phyloP scores from a whole-genome alignment of 2,888 invertebrate species.

The Keiferia lycopersicella region DNA sequence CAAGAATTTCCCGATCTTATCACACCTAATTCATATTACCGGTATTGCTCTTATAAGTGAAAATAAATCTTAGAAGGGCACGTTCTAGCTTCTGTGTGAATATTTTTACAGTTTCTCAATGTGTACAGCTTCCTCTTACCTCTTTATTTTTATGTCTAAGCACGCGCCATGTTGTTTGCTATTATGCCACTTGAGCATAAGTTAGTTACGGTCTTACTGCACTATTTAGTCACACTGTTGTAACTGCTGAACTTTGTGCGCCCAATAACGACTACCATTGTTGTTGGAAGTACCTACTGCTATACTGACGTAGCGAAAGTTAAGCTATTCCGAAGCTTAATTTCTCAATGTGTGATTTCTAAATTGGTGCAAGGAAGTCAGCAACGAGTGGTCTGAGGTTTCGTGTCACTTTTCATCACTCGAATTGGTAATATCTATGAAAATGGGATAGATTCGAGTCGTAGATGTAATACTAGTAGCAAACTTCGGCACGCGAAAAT shows the following conservation, averaged over 20 bases:
- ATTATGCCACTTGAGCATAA: slow-evolving; percentile 22
- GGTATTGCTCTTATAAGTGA: too few species aligned
- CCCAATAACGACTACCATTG: slow-evolving; percentile 6
- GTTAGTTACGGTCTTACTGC: slow-evolving; percentile 17
- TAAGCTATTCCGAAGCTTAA: not conserved
- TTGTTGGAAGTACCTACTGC: not conserved
- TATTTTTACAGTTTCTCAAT: not conserved
- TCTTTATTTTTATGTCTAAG: not conserved
- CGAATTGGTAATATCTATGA: too few species aligned
- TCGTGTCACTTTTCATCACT: too few species aligned
- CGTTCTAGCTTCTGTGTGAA: not conserved
- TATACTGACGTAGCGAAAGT: not conserved
- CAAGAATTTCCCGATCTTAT: too few species aligned
- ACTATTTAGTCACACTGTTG: slow-evolving; percentile 15
- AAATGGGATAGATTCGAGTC: too few species aligned
- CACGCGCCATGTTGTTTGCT: slow-evolving; percentile 20
- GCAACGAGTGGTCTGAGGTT: too few species aligned
- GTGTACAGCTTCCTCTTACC: not conserved
- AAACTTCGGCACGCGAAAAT: too few species aligned
- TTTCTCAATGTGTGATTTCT: too few species aligned
- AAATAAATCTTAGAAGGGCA: too few species aligned
- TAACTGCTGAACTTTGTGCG: slow-evolving; percentile 16
- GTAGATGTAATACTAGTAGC: too few species aligned
- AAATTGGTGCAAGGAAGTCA: too few species aligned
- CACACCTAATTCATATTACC: too few species aligned